phyloP scores from a whole-genome alignment of 2,797 vertebrate genomes.

The Coranthus polyacanthus region DNA sequence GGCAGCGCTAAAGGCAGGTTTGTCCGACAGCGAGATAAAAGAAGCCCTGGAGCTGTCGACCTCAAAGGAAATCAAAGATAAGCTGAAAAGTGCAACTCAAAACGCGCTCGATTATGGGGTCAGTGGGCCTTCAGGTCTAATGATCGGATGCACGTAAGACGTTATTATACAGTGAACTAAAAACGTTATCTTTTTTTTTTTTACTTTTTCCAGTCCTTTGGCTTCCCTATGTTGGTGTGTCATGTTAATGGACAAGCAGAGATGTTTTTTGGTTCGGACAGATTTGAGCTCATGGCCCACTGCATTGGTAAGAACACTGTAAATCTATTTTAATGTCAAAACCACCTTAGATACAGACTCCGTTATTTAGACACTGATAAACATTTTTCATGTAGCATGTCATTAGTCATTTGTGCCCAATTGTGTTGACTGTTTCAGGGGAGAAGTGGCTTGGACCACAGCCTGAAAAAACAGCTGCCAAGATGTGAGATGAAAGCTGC shows the following conservation, averaged over 20 bases:
- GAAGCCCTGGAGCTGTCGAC: constrained; percentile 77
- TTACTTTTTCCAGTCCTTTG: constrained; percentile 86
- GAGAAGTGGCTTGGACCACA: constrained; percentile 94
- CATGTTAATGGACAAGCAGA: constrained; percentile 85
- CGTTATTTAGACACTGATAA: background rate
- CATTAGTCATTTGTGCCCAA: background rate
- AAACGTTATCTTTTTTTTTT: background rate
- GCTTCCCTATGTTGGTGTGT: constrained; percentile 89
- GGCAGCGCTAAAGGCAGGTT: constrained; percentile 89
- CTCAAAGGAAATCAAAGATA: constrained; percentile 87
- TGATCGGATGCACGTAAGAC: background rate
- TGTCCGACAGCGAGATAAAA: constrained; percentile 81
- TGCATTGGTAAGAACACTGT: constrained; percentile 88
- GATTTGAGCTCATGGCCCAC: constrained; percentile 91
- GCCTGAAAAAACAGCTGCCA: constrained; percentile 71
- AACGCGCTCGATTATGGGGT: constrained; percentile 89
- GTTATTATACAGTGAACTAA: background rate
- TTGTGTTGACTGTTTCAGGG: constrained; percentile 82
- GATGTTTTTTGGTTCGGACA: constrained; percentile 93
- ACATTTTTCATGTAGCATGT: background rate
- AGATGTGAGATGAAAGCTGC: constrained; percentile 65
- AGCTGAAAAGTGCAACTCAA: constrained; percentile 86
- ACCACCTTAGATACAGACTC: background rate
- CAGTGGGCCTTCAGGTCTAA: constrained; percentile 48
- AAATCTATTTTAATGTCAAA: background rate